These are phyloP conservation scores for Scelioninae gen. 2 DNA, from an alignment of 2,888 invertebrate genomes.

Conservation along the genomic window DNA sequence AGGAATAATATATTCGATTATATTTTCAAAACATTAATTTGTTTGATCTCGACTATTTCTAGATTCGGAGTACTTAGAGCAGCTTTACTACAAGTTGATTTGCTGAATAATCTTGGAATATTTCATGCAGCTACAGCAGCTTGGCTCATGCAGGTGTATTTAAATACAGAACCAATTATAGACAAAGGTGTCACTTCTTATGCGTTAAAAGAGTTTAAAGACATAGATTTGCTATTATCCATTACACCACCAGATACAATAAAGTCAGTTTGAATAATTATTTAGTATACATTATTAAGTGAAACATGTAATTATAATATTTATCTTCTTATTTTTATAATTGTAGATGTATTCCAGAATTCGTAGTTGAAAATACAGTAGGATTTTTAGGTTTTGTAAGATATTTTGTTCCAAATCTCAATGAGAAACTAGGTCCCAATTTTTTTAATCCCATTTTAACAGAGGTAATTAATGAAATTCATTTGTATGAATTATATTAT, in stretches of 20 bases:
- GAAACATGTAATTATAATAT: neutral
- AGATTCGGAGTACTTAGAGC: slow-evolving; percentile 85
- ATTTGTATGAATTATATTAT: too few relatives aligned
- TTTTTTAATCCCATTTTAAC: slow-evolving; percentile 84
- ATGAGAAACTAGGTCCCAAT: slow-evolving; percentile 81
- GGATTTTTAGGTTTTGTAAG: slow-evolving; percentile 87
- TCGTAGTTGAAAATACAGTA: slow-evolving; percentile 90
- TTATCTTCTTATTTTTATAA: neutral
- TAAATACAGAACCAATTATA: slow-evolving; percentile 74
- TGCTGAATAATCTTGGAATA: slow-evolving; percentile 82
- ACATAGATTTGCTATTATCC: slow-evolving; percentile 81
- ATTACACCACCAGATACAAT: slow-evolving; percentile 82
- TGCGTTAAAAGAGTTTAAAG: slow-evolving; percentile 79
- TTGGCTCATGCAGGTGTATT: slow-evolving; percentile 91
- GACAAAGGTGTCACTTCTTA: slow-evolving; percentile 75
- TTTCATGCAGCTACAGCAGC: slow-evolving; percentile 88
- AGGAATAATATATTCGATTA: neutral
- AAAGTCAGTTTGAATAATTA: slow-evolving; percentile 75
- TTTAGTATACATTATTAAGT: neutral
- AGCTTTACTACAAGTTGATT: slow-evolving; percentile 85
- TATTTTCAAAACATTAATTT: neutral
- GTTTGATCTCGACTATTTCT: slow-evolving; percentile 62
- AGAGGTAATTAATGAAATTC: slow-evolving; percentile 77
- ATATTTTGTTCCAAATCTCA: slow-evolving; percentile 79
- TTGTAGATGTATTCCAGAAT: slow-evolving; percentile 90